Conservation (phyloP, 1,140 invertebrate genomes). For the Ceratosolen solmsi region DNA sequence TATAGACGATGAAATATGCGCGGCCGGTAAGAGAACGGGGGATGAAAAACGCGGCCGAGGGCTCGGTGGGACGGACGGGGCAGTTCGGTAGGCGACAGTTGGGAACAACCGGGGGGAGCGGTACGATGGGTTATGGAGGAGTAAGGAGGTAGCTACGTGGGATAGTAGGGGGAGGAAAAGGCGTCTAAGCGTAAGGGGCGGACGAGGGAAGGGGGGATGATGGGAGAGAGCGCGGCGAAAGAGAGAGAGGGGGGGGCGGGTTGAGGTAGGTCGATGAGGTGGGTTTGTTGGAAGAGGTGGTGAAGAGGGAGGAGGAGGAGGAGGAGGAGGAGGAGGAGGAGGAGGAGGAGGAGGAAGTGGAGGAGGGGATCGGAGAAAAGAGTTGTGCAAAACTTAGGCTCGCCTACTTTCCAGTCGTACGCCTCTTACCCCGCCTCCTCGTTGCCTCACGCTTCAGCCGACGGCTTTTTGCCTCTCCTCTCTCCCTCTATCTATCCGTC, state of each 20-base stretch:
- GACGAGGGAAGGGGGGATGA: no score
- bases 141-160: no score
- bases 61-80: no score
- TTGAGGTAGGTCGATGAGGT: no score
- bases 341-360: not conserved
- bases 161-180: no score
- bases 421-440: conserved; percentile 7
- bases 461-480: conserved; percentile 33
- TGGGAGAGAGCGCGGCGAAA: no score
- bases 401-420: conserved; percentile 53
- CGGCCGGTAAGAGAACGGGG: conserved; percentile 39
- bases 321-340: not conserved
- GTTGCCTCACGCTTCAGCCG: not conserved
- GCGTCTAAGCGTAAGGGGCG: no score
- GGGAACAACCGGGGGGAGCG: no score
- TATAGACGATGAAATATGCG: conserved; percentile 72
- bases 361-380: conserved; percentile 19
- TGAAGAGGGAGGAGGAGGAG: not conserved
- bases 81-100: no score
- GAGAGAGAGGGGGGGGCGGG: no score
- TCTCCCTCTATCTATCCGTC: conserved; percentile 45
- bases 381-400: conserved; percentile 67
- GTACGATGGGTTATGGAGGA: no score
- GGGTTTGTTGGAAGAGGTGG: no score
- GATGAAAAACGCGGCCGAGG: conserved; percentile 57